Evolutionary conservation across 1,140 invertebrate species (phyloP), one percentile per base, ranked within the genome.

Genomic region (Drosophila obscura): DNA sequence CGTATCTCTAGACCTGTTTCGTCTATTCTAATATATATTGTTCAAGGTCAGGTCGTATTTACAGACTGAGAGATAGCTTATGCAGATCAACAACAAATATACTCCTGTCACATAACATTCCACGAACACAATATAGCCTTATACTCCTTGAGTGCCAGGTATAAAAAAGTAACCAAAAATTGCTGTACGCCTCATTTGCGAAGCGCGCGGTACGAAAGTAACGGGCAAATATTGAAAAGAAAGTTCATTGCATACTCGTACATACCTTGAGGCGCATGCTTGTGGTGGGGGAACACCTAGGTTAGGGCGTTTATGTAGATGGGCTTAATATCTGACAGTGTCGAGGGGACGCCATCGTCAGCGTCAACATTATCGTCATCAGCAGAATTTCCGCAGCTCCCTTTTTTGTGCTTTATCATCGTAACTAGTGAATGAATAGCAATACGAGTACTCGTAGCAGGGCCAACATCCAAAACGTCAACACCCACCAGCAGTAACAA

Each of bases 351-450:
- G 59, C 63, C 67, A 48, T 64, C 77, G 73, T 74, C 72, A 76
- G 59, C 82, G 82, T 82, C 82, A 85, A 87, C 78, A 87, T 87
- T 87, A 87, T 87, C 82, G 83, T 87, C 82, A 88, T 87, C 82
- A 87, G 82, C 82, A 88, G 79, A 82, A 87, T 87, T 88, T 87
- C 82, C 83, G 83, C 75, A 72, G 83, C 82, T 77, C 52, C 75
- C 73, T 87, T 85, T 77, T 87, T 87, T 88, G 75, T 88, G 83
- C 83, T 88, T 88, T 88, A 87, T 87, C 82, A 88, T 87, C 79
- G 82, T 63, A 88, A 81, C 82, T 73, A 87, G 78, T 87, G 83
- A 87, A 88, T 87, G 82, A 87, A 88, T 87, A 88, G 83, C 82
- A 87, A 81, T 84, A 75, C 24, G 26, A 3, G 53, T 11, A 11